Base-by-base conservation (phyloP, 2,113 vertebrate species). In the Mixornis gularis region DNA sequence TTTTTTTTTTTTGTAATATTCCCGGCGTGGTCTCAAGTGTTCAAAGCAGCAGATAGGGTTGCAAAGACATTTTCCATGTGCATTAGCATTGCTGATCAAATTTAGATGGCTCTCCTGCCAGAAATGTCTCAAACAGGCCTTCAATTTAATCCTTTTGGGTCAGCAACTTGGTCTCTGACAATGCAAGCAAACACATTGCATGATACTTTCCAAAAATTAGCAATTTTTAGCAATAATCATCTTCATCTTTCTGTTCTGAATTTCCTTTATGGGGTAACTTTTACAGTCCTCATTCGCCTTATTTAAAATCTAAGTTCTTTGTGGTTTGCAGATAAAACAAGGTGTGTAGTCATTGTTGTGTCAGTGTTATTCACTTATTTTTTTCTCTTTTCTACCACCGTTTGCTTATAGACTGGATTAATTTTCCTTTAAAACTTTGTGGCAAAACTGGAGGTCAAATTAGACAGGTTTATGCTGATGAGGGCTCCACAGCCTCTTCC, bases 61-160 rank as follows among this genome's bases (percentile, higher is more conserved):
- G 85, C 85, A 65, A 40, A 92, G 87, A 65, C 59, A 27, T 72
- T 87, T 93, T 83, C 89, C 34, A 7, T 24, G 41, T 79, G 11
- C 66, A 49, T 95, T 89, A 92, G 74, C 46, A 43, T 76, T 56
- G 65, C 87, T 94, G 89, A 85, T 95, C n/a, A 72, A 69, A 89
- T 89, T 64, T 58, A 91, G 74, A 40, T 79, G 74, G 12, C 38
- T 87, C 40, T 92, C 19, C 55, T 90, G 46, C 38, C 71, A 87
- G 66, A 82, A 91, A 36, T 40, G 34, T 95, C 85, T 92, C 53
- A 38, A 79, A 62, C 27, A 65, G 13, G 24, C 79, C 71, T 91
- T 85, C 71, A 69, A 51, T 87, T 82, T 74, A 82, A 77, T 89
- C 26, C 53, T 92, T 91, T 79, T 30, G 59, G 34, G 85, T 91